Conservation (phyloP, 2,113 vertebrate genomes). For the Haemorhous mexicanus region DNA sequence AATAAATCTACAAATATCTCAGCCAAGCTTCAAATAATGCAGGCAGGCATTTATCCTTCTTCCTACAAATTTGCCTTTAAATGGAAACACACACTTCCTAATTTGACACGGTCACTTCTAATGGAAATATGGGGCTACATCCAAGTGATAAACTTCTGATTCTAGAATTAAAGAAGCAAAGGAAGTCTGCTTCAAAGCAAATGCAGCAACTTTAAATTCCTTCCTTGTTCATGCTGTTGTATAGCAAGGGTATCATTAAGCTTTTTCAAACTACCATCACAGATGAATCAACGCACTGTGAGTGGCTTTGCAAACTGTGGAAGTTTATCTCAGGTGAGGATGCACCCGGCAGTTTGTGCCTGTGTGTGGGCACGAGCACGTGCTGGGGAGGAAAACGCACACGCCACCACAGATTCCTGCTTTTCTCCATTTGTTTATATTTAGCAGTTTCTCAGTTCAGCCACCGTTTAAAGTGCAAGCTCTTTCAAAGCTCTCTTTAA, state of each 20-base stretch:
- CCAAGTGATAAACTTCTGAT: background rate
- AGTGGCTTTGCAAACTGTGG: background rate
- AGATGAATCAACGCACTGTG: background rate
- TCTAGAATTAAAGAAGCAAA: background rate
- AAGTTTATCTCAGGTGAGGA: constrained; percentile 1
- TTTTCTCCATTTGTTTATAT: background rate
- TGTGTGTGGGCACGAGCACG: background rate
- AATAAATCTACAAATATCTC: background rate
- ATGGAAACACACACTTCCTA: background rate
- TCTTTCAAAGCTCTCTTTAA: background rate
- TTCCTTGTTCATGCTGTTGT: background rate
- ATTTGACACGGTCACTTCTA: background rate
- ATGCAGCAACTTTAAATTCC: background rate
- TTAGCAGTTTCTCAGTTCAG: background rate
- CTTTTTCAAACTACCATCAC: background rate
- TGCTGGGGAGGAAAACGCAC: background rate
- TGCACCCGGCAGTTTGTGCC: background rate
- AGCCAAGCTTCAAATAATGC: background rate
- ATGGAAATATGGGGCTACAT: background rate
- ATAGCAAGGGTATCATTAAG: background rate
- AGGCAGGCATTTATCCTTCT: background rate
- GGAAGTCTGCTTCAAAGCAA: background rate
- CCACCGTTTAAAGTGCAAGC: background rate
- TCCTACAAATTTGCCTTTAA: background rate
- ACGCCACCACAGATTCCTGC: background rate